Evolutionary conservation across 2,113 vertebrate species (phyloP), one percentile per base, ranked within the genome.

Genomic region (Fukomys damarensis): DNA sequence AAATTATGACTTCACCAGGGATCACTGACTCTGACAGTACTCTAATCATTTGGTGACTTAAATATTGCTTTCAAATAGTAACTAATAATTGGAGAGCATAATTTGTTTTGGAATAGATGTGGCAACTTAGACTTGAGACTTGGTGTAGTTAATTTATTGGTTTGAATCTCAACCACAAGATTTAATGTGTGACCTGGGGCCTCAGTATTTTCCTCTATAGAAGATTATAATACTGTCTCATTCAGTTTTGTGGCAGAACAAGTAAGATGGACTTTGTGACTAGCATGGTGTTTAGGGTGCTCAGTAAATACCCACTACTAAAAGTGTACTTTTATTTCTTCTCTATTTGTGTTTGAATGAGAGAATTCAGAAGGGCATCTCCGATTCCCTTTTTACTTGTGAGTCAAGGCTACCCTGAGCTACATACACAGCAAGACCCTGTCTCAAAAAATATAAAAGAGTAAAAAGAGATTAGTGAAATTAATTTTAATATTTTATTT

Each of bases 31-130:
- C 52, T 95, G 54, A 84, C 63, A 93, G 3, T 65, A 54, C 76
- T 70, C 4, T 77, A 82, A 61, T 74, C 68, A 93, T 58, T 54
- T 63, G 54, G 56, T 89, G 65, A 38, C 83, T 89, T 77, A 43
- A 84, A 81, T 74, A 70, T 49, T n/a, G 54, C 70, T 35, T 74
- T 95, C 83, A 72, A 97, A 70, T 74, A n/a, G 8, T 83, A 88
- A n/a, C 68, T 52, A 2, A 66, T 83, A 86, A 89, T 63, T 54
- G 58, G 54, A 43, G n/a, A 87, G 9, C 30, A 24, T 68, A 43
- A 17, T 24, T 94, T 91, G 82, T 91, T 93, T 58, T 93, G 58
- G 86, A 85, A 43, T 85, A 46, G 38, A 70, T 80, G 49, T 74
- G 56, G 16, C 74, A 30, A 12, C 28, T 92, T 83, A 85, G 63